These are phyloP conservation scores for Zelostemma sp. DNA, from an alignment of 1,140 invertebrate species.

Conservation along the genomic window DNA sequence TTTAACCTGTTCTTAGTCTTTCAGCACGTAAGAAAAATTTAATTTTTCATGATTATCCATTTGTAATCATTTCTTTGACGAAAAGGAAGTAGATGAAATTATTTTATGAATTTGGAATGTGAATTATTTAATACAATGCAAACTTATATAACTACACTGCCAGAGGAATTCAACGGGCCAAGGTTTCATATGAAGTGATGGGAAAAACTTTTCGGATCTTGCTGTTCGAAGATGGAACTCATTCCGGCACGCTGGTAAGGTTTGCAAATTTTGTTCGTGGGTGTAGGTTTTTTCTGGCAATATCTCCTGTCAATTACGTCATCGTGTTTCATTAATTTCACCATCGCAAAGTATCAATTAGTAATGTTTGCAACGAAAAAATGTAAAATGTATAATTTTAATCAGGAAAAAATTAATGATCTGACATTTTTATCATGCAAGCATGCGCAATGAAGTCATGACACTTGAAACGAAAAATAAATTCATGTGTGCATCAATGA, in stretches of 20 bases:
- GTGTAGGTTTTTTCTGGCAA: background rate
- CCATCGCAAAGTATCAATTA: background rate
- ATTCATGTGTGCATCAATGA: background rate
- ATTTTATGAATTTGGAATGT: too few species aligned
- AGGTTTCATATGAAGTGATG: background rate
- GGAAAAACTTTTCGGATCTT: background rate
- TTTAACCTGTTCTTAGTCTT: slow-evolving; percentile 1
- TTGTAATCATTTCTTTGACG: too few species aligned
- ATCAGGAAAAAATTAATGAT: background rate
- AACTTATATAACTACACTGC: too few species aligned
- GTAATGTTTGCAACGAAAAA: background rate
- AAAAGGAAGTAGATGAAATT: too few species aligned
- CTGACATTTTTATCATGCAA: background rate
- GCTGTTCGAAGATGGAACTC: background rate
- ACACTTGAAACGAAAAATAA: slow-evolving; percentile 1
- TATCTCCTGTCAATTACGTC: background rate
- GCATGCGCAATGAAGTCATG: slow-evolving; percentile 4
- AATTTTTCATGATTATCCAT: too few species aligned
- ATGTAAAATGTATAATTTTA: too few species aligned
- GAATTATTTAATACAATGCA: too few species aligned
- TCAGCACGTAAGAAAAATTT: too few species aligned
- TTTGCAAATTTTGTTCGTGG: background rate
- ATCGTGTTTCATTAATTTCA: background rate
- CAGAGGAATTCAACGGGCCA: too few species aligned
- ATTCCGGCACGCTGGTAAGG: background rate